These are phyloP conservation scores for Sympetrum striolatum DNA, from an alignment of 2,888 invertebrate species.

Conservation along the genomic window DNA sequence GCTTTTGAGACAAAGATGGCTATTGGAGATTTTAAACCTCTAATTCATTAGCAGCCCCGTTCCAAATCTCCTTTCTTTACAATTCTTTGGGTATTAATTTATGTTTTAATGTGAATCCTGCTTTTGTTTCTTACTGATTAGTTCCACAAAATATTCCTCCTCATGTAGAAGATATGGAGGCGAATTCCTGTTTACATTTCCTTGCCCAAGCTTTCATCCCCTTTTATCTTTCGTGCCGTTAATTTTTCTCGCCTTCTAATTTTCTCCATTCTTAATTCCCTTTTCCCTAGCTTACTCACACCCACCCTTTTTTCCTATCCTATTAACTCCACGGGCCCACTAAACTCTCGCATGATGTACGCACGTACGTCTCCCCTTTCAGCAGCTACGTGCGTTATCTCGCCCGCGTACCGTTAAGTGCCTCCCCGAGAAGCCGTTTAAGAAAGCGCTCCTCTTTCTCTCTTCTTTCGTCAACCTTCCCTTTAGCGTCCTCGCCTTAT, in stretches of 20 bases:
- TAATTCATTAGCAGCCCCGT: too few species aligned
- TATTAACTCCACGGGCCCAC: background rate
- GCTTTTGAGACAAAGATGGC: too few species aligned
- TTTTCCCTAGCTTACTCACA: background rate
- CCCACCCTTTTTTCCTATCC: background rate
- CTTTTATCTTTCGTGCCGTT: too few species aligned
- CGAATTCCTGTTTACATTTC: too few species aligned
- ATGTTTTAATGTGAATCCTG: too few species aligned
- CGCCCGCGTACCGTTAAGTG: constrained; percentile 23
- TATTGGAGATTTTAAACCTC: too few species aligned
- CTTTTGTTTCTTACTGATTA: too few species aligned
- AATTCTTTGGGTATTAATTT: too few species aligned
- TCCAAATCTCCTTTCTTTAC: too few species aligned
- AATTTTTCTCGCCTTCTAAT: background rate
- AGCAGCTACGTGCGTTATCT: constrained; percentile 33
- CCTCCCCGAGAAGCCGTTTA: background rate
- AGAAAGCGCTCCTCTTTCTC: background rate
- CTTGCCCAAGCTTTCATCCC: too few species aligned
- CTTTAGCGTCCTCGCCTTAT: background rate
- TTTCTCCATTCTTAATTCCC: background rate
- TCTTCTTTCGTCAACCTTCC: background rate
- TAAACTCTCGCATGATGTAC: constrained; percentile 18
- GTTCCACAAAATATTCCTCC: too few species aligned
- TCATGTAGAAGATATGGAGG: too few species aligned
- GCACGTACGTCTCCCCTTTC: background rate